Evolutionary conservation across 2,113 vertebrate species (phyloP).

Genomic region (Burhinus oedicnemus): DNA sequence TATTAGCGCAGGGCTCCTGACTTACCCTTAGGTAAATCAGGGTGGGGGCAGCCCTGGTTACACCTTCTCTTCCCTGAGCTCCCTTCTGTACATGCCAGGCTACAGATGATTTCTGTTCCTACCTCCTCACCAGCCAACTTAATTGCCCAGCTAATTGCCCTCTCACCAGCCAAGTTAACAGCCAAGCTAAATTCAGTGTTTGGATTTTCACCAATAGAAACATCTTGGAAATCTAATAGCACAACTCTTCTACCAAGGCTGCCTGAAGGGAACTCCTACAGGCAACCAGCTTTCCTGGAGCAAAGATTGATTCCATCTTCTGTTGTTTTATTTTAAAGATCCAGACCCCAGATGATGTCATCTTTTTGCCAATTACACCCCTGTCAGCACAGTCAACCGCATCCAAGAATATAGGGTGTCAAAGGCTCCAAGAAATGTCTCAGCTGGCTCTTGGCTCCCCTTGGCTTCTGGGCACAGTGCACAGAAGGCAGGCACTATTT

Average conservation of each 20-base stretch:
- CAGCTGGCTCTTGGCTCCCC: background rate
- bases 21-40: background rate
- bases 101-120: background rate
- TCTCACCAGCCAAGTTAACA: background rate
- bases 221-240: background rate
- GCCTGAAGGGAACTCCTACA: background rate
- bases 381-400: background rate
- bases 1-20: background rate
- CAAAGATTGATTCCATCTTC: background rate
- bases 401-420: background rate
- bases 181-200: background rate
- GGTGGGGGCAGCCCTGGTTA: background rate
- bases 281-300: background rate
- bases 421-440: background rate
- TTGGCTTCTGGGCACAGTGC: background rate
- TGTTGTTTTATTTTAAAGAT: slow-evolving; percentile 11
- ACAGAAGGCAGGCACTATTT: background rate
- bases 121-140: background rate
- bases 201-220: background rate
- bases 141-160: background rate
- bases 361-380: background rate
- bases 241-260: background rate
- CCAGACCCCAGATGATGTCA: background rate
- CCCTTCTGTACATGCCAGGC: background rate
- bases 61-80: background rate